Percentiles rank a stretch among this genome's conserved stretches.
phyloP scores from a whole-genome alignment of 2,888 invertebrate species.

The Nudaria mundana region DNA sequence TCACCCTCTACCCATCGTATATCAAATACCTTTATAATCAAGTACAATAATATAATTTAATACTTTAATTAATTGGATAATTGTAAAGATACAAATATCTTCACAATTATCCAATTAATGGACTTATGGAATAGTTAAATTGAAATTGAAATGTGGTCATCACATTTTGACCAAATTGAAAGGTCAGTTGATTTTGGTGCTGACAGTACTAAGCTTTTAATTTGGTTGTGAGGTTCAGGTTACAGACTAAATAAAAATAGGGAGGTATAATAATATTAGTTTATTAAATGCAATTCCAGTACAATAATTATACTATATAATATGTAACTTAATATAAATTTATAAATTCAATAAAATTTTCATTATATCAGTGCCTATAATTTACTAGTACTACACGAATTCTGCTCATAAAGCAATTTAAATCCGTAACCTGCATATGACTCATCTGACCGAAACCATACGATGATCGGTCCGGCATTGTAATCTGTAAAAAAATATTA shows the following conservation, averaged over 20 bases:
- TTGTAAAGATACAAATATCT: no score
- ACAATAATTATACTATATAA: not conserved
- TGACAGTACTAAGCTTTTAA: no score
- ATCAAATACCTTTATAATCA: no score
- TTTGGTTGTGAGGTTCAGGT: no score
- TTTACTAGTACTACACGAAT: conserved; percentile 70
- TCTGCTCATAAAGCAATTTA: conserved; percentile 85
- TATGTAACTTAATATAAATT: not conserved
- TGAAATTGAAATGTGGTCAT: no score
- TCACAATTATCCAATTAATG: no score
- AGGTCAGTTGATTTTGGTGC: no score
- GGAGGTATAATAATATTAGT: not conserved
- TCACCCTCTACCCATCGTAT: no score
- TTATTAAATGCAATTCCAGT: not conserved
- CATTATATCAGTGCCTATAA: not conserved
- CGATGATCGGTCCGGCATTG: conserved; percentile 85
- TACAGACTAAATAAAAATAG: not conserved
- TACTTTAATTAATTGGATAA: no score
- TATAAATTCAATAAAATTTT: not conserved
- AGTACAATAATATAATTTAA: no score
- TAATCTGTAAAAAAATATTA: conserved; percentile 72
- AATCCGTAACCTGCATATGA: conserved; percentile 86
- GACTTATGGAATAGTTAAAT: no score
- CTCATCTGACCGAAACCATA: conserved; percentile 85
- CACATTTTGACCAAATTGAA: no score